A percentile compares a stretch with the other conserved stretches of the same genome.
Evolutionary conservation across 2,888 invertebrate species (phyloP).

Genomic region (Tanytarsus gracilentus): DNA sequence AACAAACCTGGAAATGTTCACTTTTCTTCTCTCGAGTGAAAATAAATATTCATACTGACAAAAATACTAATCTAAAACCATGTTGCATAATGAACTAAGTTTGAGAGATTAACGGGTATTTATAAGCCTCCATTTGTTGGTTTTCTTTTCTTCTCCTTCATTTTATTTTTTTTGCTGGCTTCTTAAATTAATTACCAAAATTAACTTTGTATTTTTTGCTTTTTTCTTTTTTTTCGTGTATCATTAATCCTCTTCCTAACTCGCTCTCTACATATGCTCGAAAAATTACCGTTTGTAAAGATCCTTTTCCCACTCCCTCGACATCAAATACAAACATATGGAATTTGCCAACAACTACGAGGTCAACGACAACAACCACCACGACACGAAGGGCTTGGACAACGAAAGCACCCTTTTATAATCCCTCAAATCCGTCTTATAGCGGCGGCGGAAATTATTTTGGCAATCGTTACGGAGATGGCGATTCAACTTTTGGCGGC

Average conservation of each 20-base stretch:
- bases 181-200: slow-evolving; percentile 1
- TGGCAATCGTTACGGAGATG: slow-evolving; percentile 25
- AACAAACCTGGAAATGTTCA: neutral
- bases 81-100: neutral
- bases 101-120: slow-evolving; percentile 8
- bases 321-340: slow-evolving; percentile 2
- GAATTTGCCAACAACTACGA: neutral
- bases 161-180: neutral
- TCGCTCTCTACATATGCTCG: neutral
- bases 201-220: neutral
- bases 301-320: too few species aligned
- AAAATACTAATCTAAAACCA: neutral
- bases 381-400: slow-evolving; percentile 22
- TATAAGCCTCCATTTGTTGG: neutral
- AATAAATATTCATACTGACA: neutral
- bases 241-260: too few species aligned
- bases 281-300: too few species aligned
- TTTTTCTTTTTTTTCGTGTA: neutral
- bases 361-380: neutral
- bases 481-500: slow-evolving; percentile 9
- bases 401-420: slow-evolving; percentile 18
- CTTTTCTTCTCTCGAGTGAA: neutral
- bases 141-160: neutral
- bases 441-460: slow-evolving; percentile 16
- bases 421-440: slow-evolving; percentile 23